Conservation (phyloP, 1,140 invertebrate species). For the Drosophila watanabei region DNA sequence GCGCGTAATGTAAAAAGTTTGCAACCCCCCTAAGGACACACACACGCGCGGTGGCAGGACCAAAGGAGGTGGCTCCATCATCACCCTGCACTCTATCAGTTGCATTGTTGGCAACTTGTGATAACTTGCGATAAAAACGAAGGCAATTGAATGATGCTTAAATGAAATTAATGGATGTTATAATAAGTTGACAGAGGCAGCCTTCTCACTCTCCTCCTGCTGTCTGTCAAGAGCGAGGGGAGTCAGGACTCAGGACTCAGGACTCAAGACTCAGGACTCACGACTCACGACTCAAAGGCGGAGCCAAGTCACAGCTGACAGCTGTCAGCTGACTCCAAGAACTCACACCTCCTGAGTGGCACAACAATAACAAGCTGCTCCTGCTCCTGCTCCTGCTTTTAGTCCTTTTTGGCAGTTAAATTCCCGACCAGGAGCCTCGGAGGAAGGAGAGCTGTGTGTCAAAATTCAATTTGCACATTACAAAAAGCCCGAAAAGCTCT, state of each 20-base stretch:
- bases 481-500: slow-evolving; percentile 15
- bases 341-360: neutral
- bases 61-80: neutral
- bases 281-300: slow-evolving; percentile 24
- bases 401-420: slow-evolving; percentile 42
- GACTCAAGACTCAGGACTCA: slow-evolving; percentile 1
- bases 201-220: neutral
- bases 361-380: slow-evolving; percentile 32
- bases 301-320: slow-evolving; percentile 52
- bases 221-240: slow-evolving; percentile 2
- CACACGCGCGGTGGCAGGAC: neutral
- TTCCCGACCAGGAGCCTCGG: slow-evolving; percentile 1
- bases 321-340: slow-evolving; percentile 46
- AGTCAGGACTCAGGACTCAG: neutral
- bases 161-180: slow-evolving; percentile 85
- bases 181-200: slow-evolving; percentile 80
- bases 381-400: slow-evolving; percentile 4
- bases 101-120: slow-evolving; percentile 62
- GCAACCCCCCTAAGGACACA: neutral
- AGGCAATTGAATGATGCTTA: slow-evolving; percentile 82
- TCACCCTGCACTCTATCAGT: slow-evolving; percentile 30
- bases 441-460: slow-evolving; percentile 46
- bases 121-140: slow-evolving; percentile 78
- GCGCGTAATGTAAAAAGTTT: slow-evolving; percentile 70
- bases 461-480: slow-evolving; percentile 80